These are phyloP conservation scores for Hypanus sabinus DNA, from an alignment of 2,113 vertebrate species.

Conservation along the genomic window DNA sequence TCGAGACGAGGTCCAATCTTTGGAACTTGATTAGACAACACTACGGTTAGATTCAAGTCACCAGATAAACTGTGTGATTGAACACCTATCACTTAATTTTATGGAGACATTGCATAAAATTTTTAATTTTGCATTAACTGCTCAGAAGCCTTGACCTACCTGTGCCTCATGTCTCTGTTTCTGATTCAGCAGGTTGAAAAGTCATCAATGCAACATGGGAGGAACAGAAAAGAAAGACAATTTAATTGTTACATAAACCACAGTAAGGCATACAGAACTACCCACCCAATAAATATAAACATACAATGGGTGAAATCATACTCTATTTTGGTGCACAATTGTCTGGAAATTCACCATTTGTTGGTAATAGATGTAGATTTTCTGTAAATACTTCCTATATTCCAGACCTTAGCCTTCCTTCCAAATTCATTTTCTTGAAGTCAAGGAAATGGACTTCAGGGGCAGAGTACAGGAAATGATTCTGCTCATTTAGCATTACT, in stretches of 20 bases:
- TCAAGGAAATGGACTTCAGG: too few species aligned
- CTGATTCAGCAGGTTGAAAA: slow-evolving; percentile 56
- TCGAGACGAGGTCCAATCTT: neutral
- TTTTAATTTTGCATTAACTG: neutral
- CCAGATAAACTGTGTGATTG: neutral
- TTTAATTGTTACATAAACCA: slow-evolving; percentile 37
- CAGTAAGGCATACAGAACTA: neutral
- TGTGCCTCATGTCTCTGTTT: slow-evolving; percentile 96
- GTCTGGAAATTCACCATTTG: too few species aligned
- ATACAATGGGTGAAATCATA: neutral
- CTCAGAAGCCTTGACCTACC: slow-evolving; percentile 62
- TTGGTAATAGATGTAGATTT: too few species aligned
- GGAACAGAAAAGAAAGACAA: slow-evolving; percentile 49
- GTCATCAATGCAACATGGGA: slow-evolving; percentile 43
- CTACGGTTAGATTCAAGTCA: neutral
- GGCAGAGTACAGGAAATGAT: too few species aligned
- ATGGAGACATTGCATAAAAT: neutral
- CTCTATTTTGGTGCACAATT: neutral
- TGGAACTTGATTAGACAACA: neutral
- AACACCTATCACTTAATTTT: neutral
- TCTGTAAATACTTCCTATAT: too few species aligned
- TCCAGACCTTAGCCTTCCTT: too few species aligned
- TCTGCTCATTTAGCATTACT: too few species aligned
- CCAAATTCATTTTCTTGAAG: too few species aligned
- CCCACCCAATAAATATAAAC: neutral